These are phyloP conservation scores for Disparrhopalites patrizii DNA, from an alignment of 2,888 invertebrate species.

Conservation along the genomic window DNA sequence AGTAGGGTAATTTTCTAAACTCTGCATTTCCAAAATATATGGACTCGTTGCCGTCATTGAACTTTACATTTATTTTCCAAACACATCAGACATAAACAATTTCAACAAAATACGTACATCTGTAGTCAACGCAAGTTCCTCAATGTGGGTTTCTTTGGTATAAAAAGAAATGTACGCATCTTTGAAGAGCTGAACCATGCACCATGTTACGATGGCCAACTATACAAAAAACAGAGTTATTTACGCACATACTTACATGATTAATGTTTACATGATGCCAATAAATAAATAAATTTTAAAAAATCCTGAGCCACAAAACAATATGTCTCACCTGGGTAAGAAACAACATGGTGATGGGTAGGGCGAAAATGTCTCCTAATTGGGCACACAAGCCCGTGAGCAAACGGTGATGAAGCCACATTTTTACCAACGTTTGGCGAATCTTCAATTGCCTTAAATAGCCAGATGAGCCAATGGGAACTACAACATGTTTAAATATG, in stretches of 20 bases:
- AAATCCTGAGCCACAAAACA: not conserved
- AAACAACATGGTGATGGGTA: slow-evolving; percentile 10
- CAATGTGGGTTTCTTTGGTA: too few species aligned
- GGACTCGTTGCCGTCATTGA: too few species aligned
- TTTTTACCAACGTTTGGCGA: slow-evolving; percentile 3
- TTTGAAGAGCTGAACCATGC: not conserved
- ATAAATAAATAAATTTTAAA: too few species aligned
- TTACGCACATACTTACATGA: too few species aligned
- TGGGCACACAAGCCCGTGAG: slow-evolving; percentile 16
- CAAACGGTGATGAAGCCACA: slow-evolving; percentile 25
- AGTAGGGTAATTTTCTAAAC: not conserved
- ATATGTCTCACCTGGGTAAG: not conserved
- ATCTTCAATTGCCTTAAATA: slow-evolving; percentile 15
- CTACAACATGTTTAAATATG: too few species aligned
- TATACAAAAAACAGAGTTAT: too few species aligned
- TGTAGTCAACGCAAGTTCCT: too few species aligned
- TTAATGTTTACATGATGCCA: too few species aligned
- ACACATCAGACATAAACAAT: not conserved
- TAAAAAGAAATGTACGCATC: not conserved
- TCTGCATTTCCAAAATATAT: not conserved
- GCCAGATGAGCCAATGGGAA: slow-evolving; percentile 13
- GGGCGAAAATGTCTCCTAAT: slow-evolving; percentile 15
- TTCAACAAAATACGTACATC: too few species aligned
- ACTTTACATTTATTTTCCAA: too few species aligned
- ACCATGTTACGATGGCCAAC: not conserved